phyloP scores from a whole-genome alignment of 1,140 invertebrate genomes.

The Drosophila asahinai region DNA sequence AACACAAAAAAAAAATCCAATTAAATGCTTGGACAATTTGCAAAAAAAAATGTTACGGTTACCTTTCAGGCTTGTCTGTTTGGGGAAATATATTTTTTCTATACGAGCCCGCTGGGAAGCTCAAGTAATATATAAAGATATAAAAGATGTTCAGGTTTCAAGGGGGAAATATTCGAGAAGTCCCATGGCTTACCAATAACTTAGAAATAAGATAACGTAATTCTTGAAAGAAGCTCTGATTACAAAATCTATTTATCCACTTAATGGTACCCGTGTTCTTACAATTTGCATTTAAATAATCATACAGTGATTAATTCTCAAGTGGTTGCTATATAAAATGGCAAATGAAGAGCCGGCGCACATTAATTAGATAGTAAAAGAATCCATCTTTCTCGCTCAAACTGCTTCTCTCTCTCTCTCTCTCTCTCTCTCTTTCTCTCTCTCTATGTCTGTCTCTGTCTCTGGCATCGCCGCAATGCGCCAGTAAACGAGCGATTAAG shows the following conservation, averaged over 20 bases:
- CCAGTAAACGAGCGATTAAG: slow-evolving; percentile 74
- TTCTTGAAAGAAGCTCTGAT: too few relatives aligned
- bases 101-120: too few relatives aligned
- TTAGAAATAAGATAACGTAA: too few relatives aligned
- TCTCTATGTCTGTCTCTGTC: not conserved
- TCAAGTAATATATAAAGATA: not conserved
- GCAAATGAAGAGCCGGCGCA: slow-evolving; percentile 51
- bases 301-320: slow-evolving; percentile 17
- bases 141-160: not conserved
- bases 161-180: not conserved
- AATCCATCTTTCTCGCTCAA: slow-evolving; percentile 9
- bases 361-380: slow-evolving; percentile 67
- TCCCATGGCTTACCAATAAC: too few relatives aligned
- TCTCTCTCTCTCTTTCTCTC: not conserved
- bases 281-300: slow-evolving; percentile 7
- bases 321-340: slow-evolving; percentile 26
- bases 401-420: not conserved
- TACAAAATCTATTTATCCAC: too few relatives aligned
- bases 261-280: not conserved
- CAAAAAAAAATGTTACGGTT: not conserved
- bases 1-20: slow-evolving; percentile 16
- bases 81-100: not conserved
- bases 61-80: not conserved
- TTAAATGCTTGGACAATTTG: slow-evolving; percentile 19
- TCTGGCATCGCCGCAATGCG: slow-evolving; percentile 29